Conservation (phyloP, 1,140 invertebrate genomes). For the Tetraneura akinire region DNA sequence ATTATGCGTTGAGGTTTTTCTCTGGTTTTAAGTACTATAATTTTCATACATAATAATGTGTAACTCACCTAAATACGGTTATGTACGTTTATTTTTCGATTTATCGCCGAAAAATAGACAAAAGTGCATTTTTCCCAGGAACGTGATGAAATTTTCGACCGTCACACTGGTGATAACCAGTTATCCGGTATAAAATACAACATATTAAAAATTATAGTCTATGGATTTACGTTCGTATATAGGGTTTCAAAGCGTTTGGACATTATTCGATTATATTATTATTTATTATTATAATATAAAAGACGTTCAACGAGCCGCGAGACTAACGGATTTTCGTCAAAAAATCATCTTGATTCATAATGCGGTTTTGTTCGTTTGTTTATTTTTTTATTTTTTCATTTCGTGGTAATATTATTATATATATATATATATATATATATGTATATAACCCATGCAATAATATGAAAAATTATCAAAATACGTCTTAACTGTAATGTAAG, state of each 20-base stretch:
- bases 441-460: no score
- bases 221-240: neutral
- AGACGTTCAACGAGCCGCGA: constrained; percentile 6
- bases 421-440: neutral
- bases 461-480: no score
- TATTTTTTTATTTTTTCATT: no score
- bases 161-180: constrained; percentile 16
- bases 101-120: no score
- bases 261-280: constrained; percentile 13
- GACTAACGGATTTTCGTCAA: constrained; percentile 14
- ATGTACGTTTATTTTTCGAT: no score
- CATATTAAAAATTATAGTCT: neutral
- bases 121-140: neutral
- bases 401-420: constrained; percentile 6
- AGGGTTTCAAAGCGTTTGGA: neutral
- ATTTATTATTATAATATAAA: no score
- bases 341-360: constrained; percentile 28
- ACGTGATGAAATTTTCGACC: constrained; percentile 1
- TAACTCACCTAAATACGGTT: no score
- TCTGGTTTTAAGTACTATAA: no score
- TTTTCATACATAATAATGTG: no score
- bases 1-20: no score
- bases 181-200: no score
- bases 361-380: constrained; percentile 6
- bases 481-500: no score